phyloP scores from a whole-genome alignment of 2,113 vertebrate species.

The Phylloscopus trochiloides region DNA sequence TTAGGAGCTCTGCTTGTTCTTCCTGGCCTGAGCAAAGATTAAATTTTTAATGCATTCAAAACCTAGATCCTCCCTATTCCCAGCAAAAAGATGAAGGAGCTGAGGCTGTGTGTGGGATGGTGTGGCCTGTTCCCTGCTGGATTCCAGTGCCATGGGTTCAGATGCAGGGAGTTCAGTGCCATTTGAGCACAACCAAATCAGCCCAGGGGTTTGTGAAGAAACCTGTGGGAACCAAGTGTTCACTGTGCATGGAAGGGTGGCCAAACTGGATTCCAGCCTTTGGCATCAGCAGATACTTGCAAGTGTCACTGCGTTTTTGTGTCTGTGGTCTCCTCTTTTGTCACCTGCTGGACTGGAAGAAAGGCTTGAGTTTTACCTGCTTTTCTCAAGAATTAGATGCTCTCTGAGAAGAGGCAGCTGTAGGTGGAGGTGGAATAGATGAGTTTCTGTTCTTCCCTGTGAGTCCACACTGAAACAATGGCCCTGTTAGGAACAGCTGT shows the following conservation, averaged over 20 bases:
- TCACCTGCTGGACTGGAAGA: background rate
- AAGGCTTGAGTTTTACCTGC: background rate
- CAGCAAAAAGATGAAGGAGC: background rate
- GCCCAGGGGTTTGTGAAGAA: background rate
- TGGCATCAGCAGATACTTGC: background rate
- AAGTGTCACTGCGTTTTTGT: background rate
- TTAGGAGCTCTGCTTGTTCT: background rate
- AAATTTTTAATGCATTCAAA: background rate
- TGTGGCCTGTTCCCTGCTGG: background rate
- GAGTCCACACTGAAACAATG: accelerated
- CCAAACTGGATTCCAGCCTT: background rate
- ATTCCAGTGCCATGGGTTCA: background rate
- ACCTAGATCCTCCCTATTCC: background rate
- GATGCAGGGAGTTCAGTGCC: background rate
- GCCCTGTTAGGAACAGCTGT: background rate
- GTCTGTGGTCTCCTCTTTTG: background rate
- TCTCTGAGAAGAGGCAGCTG: background rate
- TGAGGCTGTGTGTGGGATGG: background rate
- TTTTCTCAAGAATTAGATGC: background rate
- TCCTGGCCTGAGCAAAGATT: background rate
- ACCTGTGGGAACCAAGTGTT: background rate
- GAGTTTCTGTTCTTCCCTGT: background rate
- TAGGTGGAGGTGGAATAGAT: background rate
- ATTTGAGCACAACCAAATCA: background rate
- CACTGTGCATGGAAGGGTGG: accelerated